Conservation (phyloP, 2,888 invertebrate genomes). For the Tromatobia lineatoria region DNA sequence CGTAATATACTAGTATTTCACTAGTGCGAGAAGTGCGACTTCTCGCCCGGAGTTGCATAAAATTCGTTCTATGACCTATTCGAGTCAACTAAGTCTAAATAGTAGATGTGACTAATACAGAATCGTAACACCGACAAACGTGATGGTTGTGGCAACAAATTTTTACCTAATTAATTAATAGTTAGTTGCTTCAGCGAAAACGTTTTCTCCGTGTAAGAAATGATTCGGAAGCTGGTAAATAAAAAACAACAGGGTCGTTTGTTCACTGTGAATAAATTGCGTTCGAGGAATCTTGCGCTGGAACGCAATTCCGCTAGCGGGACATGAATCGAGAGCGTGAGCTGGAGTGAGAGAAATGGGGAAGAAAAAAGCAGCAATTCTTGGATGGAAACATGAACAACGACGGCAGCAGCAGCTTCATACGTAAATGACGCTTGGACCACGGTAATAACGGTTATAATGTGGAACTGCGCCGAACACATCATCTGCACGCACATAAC, state of each 20-base stretch:
- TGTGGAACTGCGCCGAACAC: slow-evolving; percentile 68
- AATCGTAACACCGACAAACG: no score
- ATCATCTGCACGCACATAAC: slow-evolving; percentile 84
- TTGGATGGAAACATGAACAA: slow-evolving; percentile 54
- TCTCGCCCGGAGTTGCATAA: no score
- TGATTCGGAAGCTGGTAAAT: slow-evolving; percentile 26
- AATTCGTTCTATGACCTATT: no score
- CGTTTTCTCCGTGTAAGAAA: no score
- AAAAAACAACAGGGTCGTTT: slow-evolving; percentile 57
- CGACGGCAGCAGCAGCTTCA: slow-evolving; percentile 70
- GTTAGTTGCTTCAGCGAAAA: no score
- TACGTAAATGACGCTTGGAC: slow-evolving; percentile 76
- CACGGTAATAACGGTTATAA: slow-evolving; percentile 82
- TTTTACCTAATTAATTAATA: no score
- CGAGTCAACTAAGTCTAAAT: no score
- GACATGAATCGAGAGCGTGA: slow-evolving; percentile 21
- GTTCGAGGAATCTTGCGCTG: slow-evolving; percentile 77
- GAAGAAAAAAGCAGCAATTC: slow-evolving; percentile 42
- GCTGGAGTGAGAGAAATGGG: slow-evolving; percentile 51
- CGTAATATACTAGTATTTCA: no score
- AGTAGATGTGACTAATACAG: no score
- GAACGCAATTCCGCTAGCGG: slow-evolving; percentile 44
- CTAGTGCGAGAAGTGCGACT: no score
- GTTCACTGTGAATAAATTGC: slow-evolving; percentile 72
- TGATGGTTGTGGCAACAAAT: no score